Percentiles rank a stretch among this genome's conserved stretches.
Conservation (phyloP, 2,113 vertebrate species). For the Riparia riparia region DNA sequence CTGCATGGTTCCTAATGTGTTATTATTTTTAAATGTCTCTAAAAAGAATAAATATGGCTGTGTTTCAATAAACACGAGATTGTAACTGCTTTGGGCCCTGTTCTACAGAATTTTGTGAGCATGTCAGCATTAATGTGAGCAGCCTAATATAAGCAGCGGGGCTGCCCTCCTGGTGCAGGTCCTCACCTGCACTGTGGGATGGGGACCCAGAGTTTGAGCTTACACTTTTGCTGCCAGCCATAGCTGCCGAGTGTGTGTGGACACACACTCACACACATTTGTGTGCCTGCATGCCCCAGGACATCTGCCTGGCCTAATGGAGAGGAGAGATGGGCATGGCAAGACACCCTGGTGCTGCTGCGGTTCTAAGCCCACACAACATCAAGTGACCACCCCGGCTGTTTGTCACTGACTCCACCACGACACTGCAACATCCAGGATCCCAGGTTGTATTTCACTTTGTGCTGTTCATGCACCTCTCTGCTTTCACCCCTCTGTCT, state of each 20-base stretch:
- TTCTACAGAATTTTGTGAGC: background rate
- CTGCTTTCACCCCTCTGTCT: background rate
- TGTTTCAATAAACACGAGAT: background rate
- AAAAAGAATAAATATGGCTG: background rate
- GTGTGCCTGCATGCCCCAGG: background rate
- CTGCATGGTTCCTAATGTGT: background rate
- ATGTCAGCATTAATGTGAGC: background rate
- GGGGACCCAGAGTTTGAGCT: background rate
- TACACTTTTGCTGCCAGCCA: background rate
- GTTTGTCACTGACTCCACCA: background rate
- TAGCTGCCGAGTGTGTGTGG: rapidly evolving
- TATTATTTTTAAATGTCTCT: background rate
- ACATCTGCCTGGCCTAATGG: rapidly evolving
- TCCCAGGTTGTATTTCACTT: background rate
- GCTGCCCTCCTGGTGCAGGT: background rate
- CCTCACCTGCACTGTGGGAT: background rate
- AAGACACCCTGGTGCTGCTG: background rate
- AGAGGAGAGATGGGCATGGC: background rate
- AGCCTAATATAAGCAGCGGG: rapidly evolving
- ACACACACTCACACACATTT: background rate
- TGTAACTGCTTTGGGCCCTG: background rate
- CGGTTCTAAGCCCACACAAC: rapidly evolving
- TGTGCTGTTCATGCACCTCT: background rate
- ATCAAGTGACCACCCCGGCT: rapidly evolving
- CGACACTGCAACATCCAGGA: rapidly evolving